Percentiles rank a stretch among this genome's conserved stretches.
These are phyloP conservation scores for Drosophila eugracilis DNA, from an alignment of 1,140 invertebrate species.

Conservation along the genomic window DNA sequence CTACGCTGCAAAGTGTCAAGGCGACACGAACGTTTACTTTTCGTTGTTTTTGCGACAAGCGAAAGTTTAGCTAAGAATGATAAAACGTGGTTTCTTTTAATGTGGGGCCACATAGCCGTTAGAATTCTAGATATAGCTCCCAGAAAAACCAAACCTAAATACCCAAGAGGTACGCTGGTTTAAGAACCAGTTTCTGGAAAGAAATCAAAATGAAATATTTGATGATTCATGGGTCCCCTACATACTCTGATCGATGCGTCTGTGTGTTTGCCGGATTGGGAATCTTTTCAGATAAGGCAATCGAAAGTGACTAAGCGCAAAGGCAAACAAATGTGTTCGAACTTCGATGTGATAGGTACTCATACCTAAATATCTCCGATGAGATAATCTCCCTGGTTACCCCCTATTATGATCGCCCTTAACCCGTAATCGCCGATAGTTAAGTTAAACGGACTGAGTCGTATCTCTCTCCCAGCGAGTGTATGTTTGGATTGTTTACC, in stretches of 20 bases:
- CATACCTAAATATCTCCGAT: conserved; percentile 1
- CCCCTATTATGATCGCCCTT: too few species aligned
- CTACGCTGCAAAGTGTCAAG: conserved; percentile 34
- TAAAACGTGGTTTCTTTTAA: conserved; percentile 26
- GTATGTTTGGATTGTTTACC: conserved; percentile 35
- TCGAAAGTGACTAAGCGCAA: conserved; percentile 31
- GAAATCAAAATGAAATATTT: conserved; percentile 22
- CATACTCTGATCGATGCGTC: neutral
- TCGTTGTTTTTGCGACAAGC: conserved; percentile 28
- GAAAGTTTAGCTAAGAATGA: conserved; percentile 37
- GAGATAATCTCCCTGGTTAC: conserved; percentile 4
- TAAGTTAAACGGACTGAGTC: conserved; percentile 5
- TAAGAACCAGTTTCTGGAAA: conserved; percentile 36
- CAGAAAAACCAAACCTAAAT: conserved; percentile 25
- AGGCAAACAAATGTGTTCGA: conserved; percentile 14
- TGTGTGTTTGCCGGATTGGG: conserved; percentile 7
- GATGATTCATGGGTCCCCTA: conserved; percentile 24
- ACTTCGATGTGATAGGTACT: conserved; percentile 7
- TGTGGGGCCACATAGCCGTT: conserved; percentile 23
- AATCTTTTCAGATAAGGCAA: conserved; percentile 33
- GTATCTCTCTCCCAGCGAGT: too few species aligned
- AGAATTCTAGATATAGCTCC: conserved; percentile 18
- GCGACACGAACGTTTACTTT: conserved; percentile 42
- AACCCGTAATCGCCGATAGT: neutral
- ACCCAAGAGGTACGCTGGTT: conserved; percentile 8